These are phyloP conservation scores for Rhysida immarginata DNA, from an alignment of 1,140 invertebrate genomes.

Conservation along the genomic window DNA sequence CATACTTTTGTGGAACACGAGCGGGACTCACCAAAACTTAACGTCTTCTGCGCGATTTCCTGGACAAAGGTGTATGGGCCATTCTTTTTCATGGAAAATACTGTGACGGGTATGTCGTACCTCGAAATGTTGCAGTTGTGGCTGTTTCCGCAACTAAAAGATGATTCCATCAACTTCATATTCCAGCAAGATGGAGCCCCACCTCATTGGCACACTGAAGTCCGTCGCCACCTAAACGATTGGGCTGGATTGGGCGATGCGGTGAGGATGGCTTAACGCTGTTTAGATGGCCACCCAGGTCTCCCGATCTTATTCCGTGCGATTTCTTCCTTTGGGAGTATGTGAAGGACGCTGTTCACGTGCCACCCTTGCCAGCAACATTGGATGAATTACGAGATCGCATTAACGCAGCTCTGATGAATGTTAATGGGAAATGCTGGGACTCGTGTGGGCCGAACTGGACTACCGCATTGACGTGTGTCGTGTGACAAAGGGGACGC, in stretches of 20 bases:
- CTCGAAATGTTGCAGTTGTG: conserved; percentile 11
- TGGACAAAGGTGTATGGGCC: conserved; percentile 6
- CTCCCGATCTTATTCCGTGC: background rate
- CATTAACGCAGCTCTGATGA: too few species aligned
- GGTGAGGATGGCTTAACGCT: background rate
- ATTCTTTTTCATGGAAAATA: conserved; percentile 4
- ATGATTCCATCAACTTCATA: background rate
- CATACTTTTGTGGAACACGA: conserved; percentile 5
- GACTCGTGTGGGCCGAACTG: too few species aligned
- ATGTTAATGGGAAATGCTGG: too few species aligned
- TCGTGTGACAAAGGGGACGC: too few species aligned
- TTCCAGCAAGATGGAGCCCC: conserved; percentile 10
- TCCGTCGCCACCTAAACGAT: background rate
- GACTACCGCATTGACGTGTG: too few species aligned
- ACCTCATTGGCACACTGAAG: conserved; percentile 3
- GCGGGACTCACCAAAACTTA: conserved; percentile 11
- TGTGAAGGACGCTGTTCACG: too few species aligned
- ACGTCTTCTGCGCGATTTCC: conserved; percentile 2
- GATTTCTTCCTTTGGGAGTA: background rate
- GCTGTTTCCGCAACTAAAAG: conserved; percentile 3
- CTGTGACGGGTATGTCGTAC: too few species aligned
- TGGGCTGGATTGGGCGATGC: background rate
- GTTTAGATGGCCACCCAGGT: background rate
- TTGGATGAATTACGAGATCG: too few species aligned
- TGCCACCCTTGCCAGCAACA: too few species aligned